phyloP scores from a whole-genome alignment of 1,140 invertebrate genomes.

The Leptinotarsa texana region DNA sequence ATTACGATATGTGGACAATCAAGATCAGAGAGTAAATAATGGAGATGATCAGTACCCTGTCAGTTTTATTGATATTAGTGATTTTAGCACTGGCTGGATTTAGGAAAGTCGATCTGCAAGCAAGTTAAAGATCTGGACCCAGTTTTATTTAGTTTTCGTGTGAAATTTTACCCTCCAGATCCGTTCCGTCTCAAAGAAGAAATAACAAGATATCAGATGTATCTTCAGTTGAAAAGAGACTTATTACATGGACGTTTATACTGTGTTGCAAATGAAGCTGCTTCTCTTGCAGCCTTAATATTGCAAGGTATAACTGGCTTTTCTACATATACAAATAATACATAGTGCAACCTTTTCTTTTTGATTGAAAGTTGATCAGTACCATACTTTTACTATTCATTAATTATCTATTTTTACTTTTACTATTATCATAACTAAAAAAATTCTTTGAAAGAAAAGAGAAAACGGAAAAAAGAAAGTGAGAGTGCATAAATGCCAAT shows the following conservation, averaged over 20 bases:
- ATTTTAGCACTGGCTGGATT: conserved; percentile 94
- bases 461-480: too few relatives aligned
- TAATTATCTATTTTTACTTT: neutral
- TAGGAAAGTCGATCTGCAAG: conserved; percentile 89
- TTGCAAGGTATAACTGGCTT: conserved; percentile 76
- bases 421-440: neutral
- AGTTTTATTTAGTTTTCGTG: conserved; percentile 87
- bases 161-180: conserved; percentile 94
- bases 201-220: conserved; percentile 88
- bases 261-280: conserved; percentile 85
- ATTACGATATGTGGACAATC: conserved; percentile 88
- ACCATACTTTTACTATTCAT: neutral
- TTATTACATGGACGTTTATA: conserved; percentile 91
- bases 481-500: too few relatives aligned
- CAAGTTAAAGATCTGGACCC: conserved; percentile 92
- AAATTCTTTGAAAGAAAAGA: too few relatives aligned
- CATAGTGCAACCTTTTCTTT: neutral
- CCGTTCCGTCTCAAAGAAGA: conserved; percentile 83
- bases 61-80: conserved; percentile 18
- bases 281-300: conserved; percentile 88
- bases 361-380: neutral
- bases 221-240: conserved; percentile 92
- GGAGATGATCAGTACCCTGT: conserved; percentile 7
- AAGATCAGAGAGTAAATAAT: conserved; percentile 83
- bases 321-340: neutral